Conservation (phyloP, 2,113 vertebrate genomes). For the Epinephelus fuscoguttatus region DNA sequence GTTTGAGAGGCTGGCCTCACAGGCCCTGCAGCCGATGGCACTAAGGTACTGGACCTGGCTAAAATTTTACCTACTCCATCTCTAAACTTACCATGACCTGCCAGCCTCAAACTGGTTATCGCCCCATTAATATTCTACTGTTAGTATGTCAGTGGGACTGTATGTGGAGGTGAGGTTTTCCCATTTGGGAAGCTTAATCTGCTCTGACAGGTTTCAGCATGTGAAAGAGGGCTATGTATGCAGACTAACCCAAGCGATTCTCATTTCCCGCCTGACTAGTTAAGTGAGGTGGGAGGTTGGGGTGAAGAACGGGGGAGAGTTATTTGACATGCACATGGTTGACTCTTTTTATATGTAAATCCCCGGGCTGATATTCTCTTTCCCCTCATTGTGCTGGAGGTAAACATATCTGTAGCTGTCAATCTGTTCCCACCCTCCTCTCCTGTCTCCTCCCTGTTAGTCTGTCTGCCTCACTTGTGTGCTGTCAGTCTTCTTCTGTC, state of each 20-base stretch:
- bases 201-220: conserved; percentile 27
- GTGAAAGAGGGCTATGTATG: not conserved
- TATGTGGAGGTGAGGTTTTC: not conserved
- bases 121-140: no score
- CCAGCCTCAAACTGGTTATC: not conserved
- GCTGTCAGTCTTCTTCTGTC: conserved; percentile 16
- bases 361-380: not conserved
- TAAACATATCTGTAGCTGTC: conserved; percentile 34
- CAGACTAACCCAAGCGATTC: conserved; percentile 24
- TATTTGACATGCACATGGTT: conserved; percentile 45
- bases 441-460: not conserved
- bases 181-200: not conserved
- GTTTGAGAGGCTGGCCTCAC: conserved; percentile 97
- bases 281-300: conserved; percentile 30
- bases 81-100: not conserved
- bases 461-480: not conserved
- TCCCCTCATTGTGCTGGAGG: conserved; percentile 11
- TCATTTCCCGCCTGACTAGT: conserved; percentile 66
- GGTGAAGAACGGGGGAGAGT: conserved; percentile 8
- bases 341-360: conserved; percentile 74
- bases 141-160: not conserved
- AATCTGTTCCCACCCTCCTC: conserved; percentile 12
- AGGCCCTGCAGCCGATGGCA: conserved; percentile 95
- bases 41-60: conserved; percentile 86
- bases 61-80: not conserved